Evolutionary conservation across 1,140 invertebrate species (phyloP).

Genomic region (Magallana gigas): DNA sequence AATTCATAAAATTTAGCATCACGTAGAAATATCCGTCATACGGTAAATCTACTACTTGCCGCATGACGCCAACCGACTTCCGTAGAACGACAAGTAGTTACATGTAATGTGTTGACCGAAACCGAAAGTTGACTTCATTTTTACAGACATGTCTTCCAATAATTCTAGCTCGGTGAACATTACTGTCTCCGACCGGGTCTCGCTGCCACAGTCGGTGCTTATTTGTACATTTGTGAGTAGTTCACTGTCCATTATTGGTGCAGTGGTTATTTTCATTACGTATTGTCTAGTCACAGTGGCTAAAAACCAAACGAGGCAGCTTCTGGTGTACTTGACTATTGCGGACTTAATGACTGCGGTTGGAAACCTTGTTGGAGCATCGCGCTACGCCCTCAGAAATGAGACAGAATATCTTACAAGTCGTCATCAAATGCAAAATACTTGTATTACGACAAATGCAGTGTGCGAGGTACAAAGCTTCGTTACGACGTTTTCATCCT

Average conservation of each 20-base stretch:
- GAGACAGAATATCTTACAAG: background rate
- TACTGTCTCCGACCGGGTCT: background rate
- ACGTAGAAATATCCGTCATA: too few relatives aligned
- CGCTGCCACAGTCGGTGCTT: background rate
- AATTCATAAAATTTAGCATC: too few relatives aligned
- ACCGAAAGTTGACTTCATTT: background rate
- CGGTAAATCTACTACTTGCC: too few relatives aligned
- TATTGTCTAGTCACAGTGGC: conserved; percentile 38
- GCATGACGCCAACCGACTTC: too few relatives aligned
- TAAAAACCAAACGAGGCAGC: conserved; percentile 39
- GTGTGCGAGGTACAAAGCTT: conserved; percentile 47
- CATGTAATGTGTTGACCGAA: background rate
- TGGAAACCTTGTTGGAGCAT: conserved; percentile 32
- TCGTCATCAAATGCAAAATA: background rate
- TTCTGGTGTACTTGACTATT: conserved; percentile 42
- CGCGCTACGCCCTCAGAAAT: conserved; percentile 5
- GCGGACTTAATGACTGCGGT: conserved; percentile 38
- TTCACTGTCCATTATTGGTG: conserved; percentile 43
- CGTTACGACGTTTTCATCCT: conserved; percentile 56
- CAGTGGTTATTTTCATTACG: conserved; percentile 40
- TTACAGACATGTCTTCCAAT: background rate
- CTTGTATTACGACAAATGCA: background rate
- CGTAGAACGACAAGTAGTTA: too few relatives aligned
- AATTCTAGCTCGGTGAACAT: background rate
- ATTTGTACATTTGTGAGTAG: background rate